Base-by-base conservation (phyloP, 2,888 invertebrate genomes). In the Xestia sexstrigata region DNA sequence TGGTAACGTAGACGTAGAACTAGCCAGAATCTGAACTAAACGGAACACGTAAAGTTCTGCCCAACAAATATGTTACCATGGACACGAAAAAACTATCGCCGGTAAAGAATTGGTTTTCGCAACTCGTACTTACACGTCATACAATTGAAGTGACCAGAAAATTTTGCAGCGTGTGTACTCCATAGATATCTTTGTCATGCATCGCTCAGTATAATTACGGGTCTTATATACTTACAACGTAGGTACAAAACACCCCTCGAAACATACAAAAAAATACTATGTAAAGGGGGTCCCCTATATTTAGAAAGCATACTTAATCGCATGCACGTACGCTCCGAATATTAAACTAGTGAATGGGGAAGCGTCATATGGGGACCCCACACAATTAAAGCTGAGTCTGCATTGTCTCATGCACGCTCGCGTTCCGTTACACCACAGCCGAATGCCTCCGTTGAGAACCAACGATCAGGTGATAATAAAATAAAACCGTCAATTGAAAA, bases 251-350 rank as follows among this genome's bases (percentile, higher is more conserved):
- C 91, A 94, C 95, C 96, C 96, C 91, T 94, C 91, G 82, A 78
- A 93, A 94, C 89, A 94, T 94, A 45, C 35, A 70, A 45, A 95
- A 91, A 95, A 87, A 89, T 45, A 20, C 92, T 94, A 96, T 94
- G 91, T 96, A 94, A 90, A 92, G 89, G 47, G 42, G 92, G 89
- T 92, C 89, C 95, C 95, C 95, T 95, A 94, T 95, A 95, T 96
- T 96, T 95, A 94, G 94, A 94, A 94, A 94, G 95, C 94, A 94
- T 93, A 94, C 95, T 96, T 95, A 95, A 96, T 95, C 95, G 95
- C 94, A 92, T 93, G 93, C 95, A 93, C 93, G 95, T 93, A 92
- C 94, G 93, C 93, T 93, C 89, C 89, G 94, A 96, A 96, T 96
- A 96, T 96, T 96, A 95, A 95, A 95, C 90, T 91, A 87, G 91